Evolutionary conservation across 2,797 vertebrate genomes (phyloP).

Genomic region (Eulemur mongoz): DNA sequence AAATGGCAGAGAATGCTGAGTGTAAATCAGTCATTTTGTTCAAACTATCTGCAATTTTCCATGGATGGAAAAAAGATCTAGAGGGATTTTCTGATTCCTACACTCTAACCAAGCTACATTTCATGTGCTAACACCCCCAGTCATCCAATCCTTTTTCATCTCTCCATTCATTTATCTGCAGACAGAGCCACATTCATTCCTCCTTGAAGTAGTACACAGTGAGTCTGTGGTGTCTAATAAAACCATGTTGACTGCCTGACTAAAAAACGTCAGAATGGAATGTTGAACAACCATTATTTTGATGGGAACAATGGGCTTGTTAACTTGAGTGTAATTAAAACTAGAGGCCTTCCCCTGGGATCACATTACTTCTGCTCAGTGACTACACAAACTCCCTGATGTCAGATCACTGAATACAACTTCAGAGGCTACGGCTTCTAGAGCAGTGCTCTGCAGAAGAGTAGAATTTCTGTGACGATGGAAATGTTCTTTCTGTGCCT

Average conservation of each 20-base stretch:
- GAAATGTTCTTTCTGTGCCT: background rate
- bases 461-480: background rate
- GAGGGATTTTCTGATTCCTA: background rate
- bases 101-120: background rate
- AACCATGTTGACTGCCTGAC: background rate
- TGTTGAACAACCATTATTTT: slow-evolving; percentile 50
- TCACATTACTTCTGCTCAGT: background rate
- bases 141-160: background rate
- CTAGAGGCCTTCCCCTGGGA: background rate
- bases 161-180: slow-evolving; percentile 23
- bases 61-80: background rate
- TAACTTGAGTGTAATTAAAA: slow-evolving; percentile 50
- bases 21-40: background rate
- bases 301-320: slow-evolving; percentile 55
- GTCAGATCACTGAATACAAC: background rate
- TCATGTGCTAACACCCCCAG: background rate
- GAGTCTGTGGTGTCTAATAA: slow-evolving; percentile 14
- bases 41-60: slow-evolving; percentile 40
- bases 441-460: background rate
- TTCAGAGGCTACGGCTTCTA: background rate
- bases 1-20: background rate
- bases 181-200: slow-evolving; percentile 10
- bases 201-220: slow-evolving; percentile 13
- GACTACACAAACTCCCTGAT: background rate
- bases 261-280: slow-evolving; percentile 40